These are phyloP conservation scores for Saimiri boliviensis DNA, from an alignment of 2,113 vertebrate species.

Conservation along the genomic window DNA sequence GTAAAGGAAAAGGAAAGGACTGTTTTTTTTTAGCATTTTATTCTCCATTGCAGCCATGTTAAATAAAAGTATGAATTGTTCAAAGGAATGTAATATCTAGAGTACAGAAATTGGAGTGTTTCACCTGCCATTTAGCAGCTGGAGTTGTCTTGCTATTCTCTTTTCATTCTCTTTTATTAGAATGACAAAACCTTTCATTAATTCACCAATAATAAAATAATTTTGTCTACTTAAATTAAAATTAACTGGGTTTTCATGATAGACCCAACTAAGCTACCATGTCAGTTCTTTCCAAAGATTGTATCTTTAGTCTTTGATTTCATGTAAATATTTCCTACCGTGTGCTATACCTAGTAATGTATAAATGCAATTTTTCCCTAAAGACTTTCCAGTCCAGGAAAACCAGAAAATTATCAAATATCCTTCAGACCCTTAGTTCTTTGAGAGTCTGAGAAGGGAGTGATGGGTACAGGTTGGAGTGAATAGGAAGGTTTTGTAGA, in stretches of 20 bases:
- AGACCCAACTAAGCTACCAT: background rate
- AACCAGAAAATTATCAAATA: background rate
- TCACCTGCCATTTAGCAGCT: background rate
- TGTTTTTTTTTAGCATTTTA: background rate
- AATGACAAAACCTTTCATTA: background rate
- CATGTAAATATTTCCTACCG: background rate
- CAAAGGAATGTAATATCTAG: background rate
- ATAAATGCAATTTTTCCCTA: background rate
- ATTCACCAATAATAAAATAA: background rate
- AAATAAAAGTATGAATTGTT: background rate
- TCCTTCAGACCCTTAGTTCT: background rate
- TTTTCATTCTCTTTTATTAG: background rate
- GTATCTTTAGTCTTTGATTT: background rate
- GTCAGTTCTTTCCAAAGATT: background rate
- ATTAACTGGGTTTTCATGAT: background rate
- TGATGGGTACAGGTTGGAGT: background rate
- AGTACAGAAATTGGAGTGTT: background rate
- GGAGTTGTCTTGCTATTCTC: background rate
- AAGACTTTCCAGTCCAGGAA: background rate
- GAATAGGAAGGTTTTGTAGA: background rate
- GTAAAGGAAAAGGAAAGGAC: background rate
- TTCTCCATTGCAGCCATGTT: slow-evolving; percentile 13
- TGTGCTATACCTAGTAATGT: background rate
- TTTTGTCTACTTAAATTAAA: slow-evolving; percentile 15
- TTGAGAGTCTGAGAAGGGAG: background rate